These are phyloP conservation scores for Lycophotia porphyrea DNA, from an alignment of 2,888 invertebrate species.

Conservation along the genomic window DNA sequence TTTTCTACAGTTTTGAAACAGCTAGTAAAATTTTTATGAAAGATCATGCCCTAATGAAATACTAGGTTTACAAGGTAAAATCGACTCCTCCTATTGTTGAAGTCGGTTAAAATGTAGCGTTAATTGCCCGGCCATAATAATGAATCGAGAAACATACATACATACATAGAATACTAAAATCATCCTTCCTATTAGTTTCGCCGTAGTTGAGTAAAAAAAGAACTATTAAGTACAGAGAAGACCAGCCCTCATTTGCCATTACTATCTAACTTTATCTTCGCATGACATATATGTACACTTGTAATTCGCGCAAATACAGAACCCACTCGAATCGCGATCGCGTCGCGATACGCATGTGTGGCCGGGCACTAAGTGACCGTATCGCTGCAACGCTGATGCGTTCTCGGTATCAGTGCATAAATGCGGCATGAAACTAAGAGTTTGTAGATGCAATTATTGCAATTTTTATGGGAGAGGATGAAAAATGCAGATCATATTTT, in stretches of 20 bases:
- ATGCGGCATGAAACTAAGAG: slow-evolving; percentile 47
- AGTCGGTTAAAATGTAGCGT: no score
- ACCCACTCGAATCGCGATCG: slow-evolving; percentile 54
- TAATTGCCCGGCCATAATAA: no score
- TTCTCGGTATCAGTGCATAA: slow-evolving; percentile 57
- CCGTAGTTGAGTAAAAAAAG: no score
- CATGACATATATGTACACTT: slow-evolving; percentile 42
- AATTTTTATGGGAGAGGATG: not conserved
- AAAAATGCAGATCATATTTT: not conserved
- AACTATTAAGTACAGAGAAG: slow-evolving; percentile 7
- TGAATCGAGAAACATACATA: no score
- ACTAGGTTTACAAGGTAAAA: no score
- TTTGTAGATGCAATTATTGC: slow-evolving; percentile 17
- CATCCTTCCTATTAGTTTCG: no score
- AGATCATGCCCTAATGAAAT: no score
- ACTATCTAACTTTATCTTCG: slow-evolving; percentile 41
- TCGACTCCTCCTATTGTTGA: no score
- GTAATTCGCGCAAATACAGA: slow-evolving; percentile 49
- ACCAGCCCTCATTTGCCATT: not conserved
- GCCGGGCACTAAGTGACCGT: slow-evolving; percentile 69
- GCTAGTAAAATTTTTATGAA: no score
- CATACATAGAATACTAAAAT: no score
- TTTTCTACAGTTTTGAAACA: not conserved
- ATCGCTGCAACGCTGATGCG: slow-evolving; percentile 51
- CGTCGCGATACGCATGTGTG: slow-evolving; percentile 74